phyloP scores from a whole-genome alignment of 1,140 invertebrate genomes.

The Lucilia sericata region DNA sequence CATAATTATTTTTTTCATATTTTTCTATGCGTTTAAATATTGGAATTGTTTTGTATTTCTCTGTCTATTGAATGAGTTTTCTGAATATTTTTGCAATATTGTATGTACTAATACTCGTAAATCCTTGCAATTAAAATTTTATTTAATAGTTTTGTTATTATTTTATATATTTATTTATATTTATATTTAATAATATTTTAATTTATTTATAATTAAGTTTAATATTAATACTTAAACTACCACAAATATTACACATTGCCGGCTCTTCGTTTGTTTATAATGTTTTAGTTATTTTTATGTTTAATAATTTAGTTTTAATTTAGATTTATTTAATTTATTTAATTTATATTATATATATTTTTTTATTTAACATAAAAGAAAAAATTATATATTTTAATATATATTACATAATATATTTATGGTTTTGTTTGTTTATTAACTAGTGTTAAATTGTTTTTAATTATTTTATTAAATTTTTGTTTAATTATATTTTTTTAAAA shows the following conservation, averaged over 20 bases:
- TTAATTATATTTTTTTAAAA: neutral
- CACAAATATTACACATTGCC: conserved; percentile 49
- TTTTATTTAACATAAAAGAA: conserved; percentile 25
- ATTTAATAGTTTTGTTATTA: conserved; percentile 20
- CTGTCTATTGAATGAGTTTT: no score
- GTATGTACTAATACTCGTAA: neutral
- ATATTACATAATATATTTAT: conserved; percentile 5
- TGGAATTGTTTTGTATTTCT: no score
- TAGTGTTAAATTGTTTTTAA: neutral
- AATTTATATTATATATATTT: neutral
- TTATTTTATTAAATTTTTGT: neutral
- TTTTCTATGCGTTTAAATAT: no score
- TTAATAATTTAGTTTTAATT: neutral
- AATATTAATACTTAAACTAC: conserved; percentile 15
- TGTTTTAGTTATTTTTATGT: neutral
- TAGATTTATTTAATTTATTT: conserved; percentile 8
- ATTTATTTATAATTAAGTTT: conserved; percentile 22
- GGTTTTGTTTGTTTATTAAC: no score
- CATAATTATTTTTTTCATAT: no score
- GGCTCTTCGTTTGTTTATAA: conserved; percentile 40
- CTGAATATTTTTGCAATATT: no score
- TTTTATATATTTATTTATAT: neutral
- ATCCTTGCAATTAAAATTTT: conserved; percentile 7
- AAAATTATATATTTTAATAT: conserved; percentile 7
- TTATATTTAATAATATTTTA: conserved; percentile 15